Evolutionary conservation across 2,113 vertebrate genomes (phyloP).

Genomic region (Theristicus caerulescens): DNA sequence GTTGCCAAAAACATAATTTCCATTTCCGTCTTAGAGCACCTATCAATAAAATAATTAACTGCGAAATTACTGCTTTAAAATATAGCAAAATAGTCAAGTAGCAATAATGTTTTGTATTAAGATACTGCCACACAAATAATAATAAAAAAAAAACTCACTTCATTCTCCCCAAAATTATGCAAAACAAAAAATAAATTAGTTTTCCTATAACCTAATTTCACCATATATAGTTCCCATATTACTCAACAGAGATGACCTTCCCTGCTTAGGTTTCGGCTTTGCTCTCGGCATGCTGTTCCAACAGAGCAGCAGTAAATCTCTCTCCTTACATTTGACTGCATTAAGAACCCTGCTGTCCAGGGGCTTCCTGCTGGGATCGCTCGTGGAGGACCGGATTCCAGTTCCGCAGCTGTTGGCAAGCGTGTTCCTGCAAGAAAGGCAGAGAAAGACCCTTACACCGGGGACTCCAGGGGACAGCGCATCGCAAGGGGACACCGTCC

Average conservation of each 20-base stretch:
- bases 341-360: conserved; percentile 95
- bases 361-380: conserved; percentile 92
- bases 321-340: conserved; percentile 90
- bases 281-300: background rate
- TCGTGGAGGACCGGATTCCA: conserved; percentile 94
- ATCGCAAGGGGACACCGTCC: background rate
- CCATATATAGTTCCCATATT: accelerated
- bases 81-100: background rate
- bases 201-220: background rate
- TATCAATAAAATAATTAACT: background rate
- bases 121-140: background rate
- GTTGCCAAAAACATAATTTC: background rate
- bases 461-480: background rate
- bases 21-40: background rate
- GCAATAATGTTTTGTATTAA: background rate
- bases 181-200: background rate
- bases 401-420: conserved; percentile 97
- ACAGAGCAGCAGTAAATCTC: background rate
- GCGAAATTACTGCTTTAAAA: background rate
- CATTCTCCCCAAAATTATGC: accelerated
- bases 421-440: conserved; percentile 82
- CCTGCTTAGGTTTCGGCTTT: background rate
- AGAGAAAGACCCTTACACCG: background rate
- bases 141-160: background rate
- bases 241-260: background rate